A percentile compares a stretch with the other conserved stretches of the same genome.
phyloP scores from a whole-genome alignment of 2,797 vertebrate genomes.

The Parotocinclus haroldoi region DNA sequence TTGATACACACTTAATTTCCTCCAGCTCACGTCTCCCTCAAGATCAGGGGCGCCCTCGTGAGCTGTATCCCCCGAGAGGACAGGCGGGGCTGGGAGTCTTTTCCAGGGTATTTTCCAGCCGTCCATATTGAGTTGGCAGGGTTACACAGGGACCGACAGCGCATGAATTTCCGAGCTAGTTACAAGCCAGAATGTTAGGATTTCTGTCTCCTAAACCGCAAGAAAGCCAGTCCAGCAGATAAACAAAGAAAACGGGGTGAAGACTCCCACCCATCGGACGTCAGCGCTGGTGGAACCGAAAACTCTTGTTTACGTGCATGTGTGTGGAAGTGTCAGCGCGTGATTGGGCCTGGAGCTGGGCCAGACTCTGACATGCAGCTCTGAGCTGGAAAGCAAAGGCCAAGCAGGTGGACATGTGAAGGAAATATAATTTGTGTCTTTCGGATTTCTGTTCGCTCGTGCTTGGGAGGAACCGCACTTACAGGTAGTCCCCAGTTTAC shows the following conservation, averaged over 20 bases:
- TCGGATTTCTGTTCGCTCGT: too few species aligned
- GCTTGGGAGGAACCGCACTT: too few species aligned
- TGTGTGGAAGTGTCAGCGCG: conserved; percentile 21
- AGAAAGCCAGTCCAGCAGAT: conserved; percentile 56
- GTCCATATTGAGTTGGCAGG: conserved; percentile 59
- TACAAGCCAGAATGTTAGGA: conserved; percentile 60
- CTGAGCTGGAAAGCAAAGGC: neutral
- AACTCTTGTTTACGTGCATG: conserved; percentile 11
- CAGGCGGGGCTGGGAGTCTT: conserved; percentile 57
- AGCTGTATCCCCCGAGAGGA: conserved; percentile 33
- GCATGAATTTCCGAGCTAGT: conserved; percentile 64
- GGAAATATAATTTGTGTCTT: neutral
- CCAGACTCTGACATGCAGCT: conserved; percentile 26
- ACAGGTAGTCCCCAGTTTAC: too few species aligned
- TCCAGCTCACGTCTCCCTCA: conserved; percentile 52
- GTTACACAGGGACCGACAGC: conserved; percentile 60
- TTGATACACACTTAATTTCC: conserved; percentile 60
- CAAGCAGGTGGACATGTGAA: neutral
- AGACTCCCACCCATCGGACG: conserved; percentile 62
- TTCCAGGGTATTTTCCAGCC: conserved; percentile 71
- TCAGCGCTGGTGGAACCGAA: conserved; percentile 47
- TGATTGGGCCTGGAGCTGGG: conserved; percentile 19
- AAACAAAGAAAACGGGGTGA: conserved; percentile 45
- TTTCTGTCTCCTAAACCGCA: conserved; percentile 64
- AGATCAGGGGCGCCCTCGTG: conserved; percentile 44